Conservation (phyloP, 2,113 vertebrate genomes). For the Marcusenius ussheri region DNA sequence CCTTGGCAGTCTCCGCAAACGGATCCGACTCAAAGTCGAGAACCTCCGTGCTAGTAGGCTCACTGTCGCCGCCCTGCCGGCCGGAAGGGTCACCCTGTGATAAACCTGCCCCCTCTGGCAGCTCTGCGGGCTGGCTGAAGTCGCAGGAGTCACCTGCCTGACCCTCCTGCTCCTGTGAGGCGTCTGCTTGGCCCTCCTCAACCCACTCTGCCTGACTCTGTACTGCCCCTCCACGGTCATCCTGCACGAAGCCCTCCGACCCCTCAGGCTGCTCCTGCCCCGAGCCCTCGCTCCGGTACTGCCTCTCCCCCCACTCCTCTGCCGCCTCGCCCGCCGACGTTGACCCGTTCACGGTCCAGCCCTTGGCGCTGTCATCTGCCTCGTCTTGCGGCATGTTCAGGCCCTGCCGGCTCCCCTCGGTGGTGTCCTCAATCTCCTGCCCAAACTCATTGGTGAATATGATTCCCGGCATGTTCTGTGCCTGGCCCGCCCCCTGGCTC, state of each 20-base stretch:
- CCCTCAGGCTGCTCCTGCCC: constrained; percentile 32
- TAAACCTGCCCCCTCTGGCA: not conserved
- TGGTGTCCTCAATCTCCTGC: constrained; percentile 45
- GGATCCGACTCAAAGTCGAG: constrained; percentile 4
- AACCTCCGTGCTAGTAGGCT: not conserved
- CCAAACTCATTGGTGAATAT: constrained; percentile 59
- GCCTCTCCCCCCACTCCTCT: constrained; percentile 53
- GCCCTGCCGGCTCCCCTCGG: constrained; percentile 19
- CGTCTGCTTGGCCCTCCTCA: not conserved
- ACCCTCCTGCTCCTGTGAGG: not conserved
- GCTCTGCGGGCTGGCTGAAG: not conserved
- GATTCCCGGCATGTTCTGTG: constrained; percentile 53
- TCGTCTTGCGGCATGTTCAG: constrained; percentile 13
- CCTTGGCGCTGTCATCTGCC: constrained; percentile 20
- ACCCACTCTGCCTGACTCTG: constrained; percentile 15
- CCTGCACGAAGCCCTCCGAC: not conserved
- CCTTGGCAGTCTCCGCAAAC: not conserved
- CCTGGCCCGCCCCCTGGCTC: constrained; percentile 15
- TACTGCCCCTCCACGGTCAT: not conserved
- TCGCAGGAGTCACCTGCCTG: constrained; percentile 2
- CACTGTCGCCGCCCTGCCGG: not conserved
- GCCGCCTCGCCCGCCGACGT: constrained; percentile 60
- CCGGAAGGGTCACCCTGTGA: not conserved
- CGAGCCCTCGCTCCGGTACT: constrained; percentile 46
- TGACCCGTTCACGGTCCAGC: constrained; percentile 45